Evolutionary conservation across 2,888 invertebrate species (phyloP).

Genomic region (Matsumyia berberina): DNA sequence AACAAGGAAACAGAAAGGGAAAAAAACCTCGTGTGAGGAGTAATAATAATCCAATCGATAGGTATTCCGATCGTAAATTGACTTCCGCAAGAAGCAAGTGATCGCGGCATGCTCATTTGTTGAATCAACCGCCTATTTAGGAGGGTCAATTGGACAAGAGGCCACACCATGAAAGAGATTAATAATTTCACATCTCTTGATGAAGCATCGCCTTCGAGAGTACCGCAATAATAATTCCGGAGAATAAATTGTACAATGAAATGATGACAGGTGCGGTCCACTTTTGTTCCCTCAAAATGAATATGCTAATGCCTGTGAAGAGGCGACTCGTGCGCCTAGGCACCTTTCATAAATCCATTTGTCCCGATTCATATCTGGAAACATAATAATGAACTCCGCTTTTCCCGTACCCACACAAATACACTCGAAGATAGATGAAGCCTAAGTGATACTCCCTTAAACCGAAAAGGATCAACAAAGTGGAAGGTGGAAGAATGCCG

Average conservation of each 20-base stretch:
- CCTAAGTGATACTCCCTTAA: conserved; percentile 11
- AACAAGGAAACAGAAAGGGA: background rate
- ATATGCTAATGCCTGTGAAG: conserved; percentile 25
- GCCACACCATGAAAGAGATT: background rate
- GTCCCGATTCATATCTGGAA: conserved; percentile 40
- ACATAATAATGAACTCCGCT: conserved; percentile 44
- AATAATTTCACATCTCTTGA: conserved; percentile 11
- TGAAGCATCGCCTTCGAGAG: conserved; percentile 14
- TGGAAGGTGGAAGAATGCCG: conserved; percentile 43
- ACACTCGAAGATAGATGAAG: background rate
- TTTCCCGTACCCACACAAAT: conserved; percentile 2
- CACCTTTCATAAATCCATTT: conserved; percentile 60
- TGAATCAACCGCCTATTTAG: background rate
- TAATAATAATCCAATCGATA: conserved; percentile 15
- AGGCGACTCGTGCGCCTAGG: conserved; percentile 1
- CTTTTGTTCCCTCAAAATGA: conserved; percentile 6
- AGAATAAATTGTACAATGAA: conserved; percentile 35
- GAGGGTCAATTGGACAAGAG: background rate
- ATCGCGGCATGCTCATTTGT: conserved; percentile 3
- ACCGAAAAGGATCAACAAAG: conserved; percentile 47
- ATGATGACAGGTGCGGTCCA: conserved; percentile 33
- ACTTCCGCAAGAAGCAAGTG: conserved; percentile 34
- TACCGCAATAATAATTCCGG: conserved; percentile 24
- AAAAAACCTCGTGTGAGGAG: conserved; percentile 15
- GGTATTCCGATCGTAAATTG: conserved; percentile 19